Percentiles rank a stretch among this genome's conserved stretches.
These are phyloP conservation scores for Austrofundulus limnaeus DNA, from an alignment of 2,113 vertebrate genomes.

Conservation along the genomic window DNA sequence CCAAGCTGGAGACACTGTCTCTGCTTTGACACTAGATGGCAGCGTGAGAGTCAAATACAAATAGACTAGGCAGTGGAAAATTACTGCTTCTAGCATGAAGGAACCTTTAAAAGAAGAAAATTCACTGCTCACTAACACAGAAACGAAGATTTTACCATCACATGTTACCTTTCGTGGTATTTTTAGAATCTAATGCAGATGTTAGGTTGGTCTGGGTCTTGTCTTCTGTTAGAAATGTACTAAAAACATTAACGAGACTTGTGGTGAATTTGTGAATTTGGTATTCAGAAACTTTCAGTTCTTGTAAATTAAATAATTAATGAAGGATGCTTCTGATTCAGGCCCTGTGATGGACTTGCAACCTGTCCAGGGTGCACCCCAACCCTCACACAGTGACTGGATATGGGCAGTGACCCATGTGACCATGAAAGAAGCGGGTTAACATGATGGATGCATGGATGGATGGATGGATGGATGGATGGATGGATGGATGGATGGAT, in stretches of 20 bases:
- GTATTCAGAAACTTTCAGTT: slow-evolving; percentile 23
- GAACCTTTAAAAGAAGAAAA: background rate
- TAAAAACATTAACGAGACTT: background rate
- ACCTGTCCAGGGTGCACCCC: too few species aligned
- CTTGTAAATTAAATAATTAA: slow-evolving; percentile 1
- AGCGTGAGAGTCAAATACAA: slow-evolving; percentile 15
- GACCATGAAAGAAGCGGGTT: too few species aligned
- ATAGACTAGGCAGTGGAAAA: background rate
- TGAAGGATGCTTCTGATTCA: too few species aligned
- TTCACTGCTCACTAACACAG: background rate
- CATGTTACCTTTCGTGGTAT: background rate
- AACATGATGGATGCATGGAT: too few species aligned
- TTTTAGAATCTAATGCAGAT: background rate
- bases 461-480: too few species aligned
- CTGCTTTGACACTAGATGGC: slow-evolving; percentile 54
- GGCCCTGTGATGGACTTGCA: too few species aligned
- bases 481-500: too few species aligned
- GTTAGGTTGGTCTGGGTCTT: background rate
- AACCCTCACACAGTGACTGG: too few species aligned
- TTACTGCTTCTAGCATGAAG: background rate
- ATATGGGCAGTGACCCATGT: too few species aligned
- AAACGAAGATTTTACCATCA: background rate
- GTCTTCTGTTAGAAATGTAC: slow-evolving; percentile 7
- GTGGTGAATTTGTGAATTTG: background rate
- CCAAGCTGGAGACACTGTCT: slow-evolving; percentile 5